Base-by-base conservation (phyloP, 2,888 invertebrate species). In the Pachycephus smyrnensis region DNA sequence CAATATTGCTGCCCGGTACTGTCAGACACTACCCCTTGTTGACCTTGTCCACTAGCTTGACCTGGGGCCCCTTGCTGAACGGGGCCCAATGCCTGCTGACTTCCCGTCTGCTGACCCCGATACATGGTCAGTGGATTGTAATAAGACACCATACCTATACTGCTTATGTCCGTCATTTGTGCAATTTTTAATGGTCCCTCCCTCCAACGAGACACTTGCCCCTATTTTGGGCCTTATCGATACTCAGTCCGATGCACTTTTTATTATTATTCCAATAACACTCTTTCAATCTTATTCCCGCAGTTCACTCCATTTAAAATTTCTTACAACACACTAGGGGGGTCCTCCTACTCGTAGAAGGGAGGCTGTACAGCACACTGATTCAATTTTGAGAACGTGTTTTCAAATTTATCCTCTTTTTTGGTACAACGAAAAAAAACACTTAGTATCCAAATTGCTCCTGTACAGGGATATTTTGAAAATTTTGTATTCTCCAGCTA, bases 91-190 rank as follows among this genome's bases (percentile, higher is more conserved):
- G 79, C 68, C 23, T 83, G 85, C 37, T 84, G 82, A 31, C 69
- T 69, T 32, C 79, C 55, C n/a, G 79, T 77, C 15, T 84, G 85
- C 33, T 82, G 82, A 4, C 81, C 77, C 79, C 93, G 92, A 92
- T 95, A 95, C 92, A 95, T 94, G 91, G 94, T 93, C 88, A 94
- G 92, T 91, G 95, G 93, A 92, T 94, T 94, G 88, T 94, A 96
- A 92, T 96, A 96, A 85, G 95, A 95, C 92, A 96, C 95, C 96
- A 96, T 96, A 68, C 83, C 84, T 90, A 81, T 69, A 36, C 80
- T 80, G 75, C 84, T 83, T 37, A 86, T 82, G 31, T 89, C 86
- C 76, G 87, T 84, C 85, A 86, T 88, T 23, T 32, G 74, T 36
- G 74, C 55, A 55, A 55, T 55, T 55, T 55, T 55, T 55, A 23